Conservation (phyloP, 1,140 invertebrate genomes). For the Drosophila ambigua region DNA sequence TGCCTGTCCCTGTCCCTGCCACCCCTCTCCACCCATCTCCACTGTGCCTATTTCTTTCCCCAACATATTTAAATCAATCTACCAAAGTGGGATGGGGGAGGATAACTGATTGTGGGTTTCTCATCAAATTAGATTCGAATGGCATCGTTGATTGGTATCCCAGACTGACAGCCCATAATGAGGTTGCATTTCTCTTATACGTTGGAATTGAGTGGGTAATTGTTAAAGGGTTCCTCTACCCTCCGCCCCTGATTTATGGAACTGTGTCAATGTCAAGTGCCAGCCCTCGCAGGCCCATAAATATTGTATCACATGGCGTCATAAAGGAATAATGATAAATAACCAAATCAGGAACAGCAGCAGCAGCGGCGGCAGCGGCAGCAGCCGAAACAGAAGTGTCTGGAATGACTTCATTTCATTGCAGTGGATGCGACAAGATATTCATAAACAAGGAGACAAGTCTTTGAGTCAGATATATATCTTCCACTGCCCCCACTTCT, state of each 20-base stretch:
- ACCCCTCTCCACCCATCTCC: too few species aligned
- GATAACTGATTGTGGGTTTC: conserved; percentile 33
- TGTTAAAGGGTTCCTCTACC: conserved; percentile 58
- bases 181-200: conserved; percentile 46
- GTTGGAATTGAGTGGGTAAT: conserved; percentile 11
- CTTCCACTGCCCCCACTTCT: conserved; percentile 16
- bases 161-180: conserved; percentile 63
- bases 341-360: conserved; percentile 65
- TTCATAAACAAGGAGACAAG: conserved; percentile 62
- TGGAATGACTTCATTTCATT: conserved; percentile 73
- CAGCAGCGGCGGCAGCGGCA: conserved; percentile 7
- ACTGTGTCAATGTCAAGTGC: conserved; percentile 74
- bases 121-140: conserved; percentile 66
- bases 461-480: conserved; percentile 42
- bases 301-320: conserved; percentile 79
- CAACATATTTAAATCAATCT: conserved; percentile 74
- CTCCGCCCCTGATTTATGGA: conserved; percentile 57
- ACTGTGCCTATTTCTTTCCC: background rate
- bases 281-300: conserved; percentile 53
- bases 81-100: conserved; percentile 11
- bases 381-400: conserved; percentile 21
- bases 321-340: conserved; percentile 82
- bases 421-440: conserved; percentile 57
- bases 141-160: conserved; percentile 58
- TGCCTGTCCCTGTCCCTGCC: conserved; percentile 28